Base-by-base conservation (phyloP, 2,113 vertebrate species). In the Plecturocebus donacophilus region DNA sequence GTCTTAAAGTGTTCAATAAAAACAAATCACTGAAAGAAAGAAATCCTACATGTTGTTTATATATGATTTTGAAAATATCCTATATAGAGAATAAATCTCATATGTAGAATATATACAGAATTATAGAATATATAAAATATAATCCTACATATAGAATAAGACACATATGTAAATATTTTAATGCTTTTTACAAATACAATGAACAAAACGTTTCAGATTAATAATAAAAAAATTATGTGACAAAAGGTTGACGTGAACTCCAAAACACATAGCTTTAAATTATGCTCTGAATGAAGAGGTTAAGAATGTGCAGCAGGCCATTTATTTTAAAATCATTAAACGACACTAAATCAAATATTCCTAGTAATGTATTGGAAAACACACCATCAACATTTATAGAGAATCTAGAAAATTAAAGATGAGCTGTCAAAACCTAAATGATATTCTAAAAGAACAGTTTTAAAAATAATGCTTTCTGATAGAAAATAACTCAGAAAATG, bases 371-470 rank as follows among this genome's bases (percentile, higher is more conserved):
- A 6, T 20, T 68, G 64, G 11, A 75, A 95, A 71, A 83, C 0
- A 84, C n/a, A 85, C 75, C 12, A 20, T 68, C 32, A 40, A 10
- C 13, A 25, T 82, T 96, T 80, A 89, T 61, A 90, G 27, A 32
- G 47, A 85, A 95, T 83, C 40, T 90, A 92, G 92, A 93, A 91
- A 91, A 70, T 89, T 64, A 97, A 76, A 40, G 52, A 52, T 42
- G 75, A 85, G 6, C 75, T 94, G 35, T 87, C 82, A 87, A 80
- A 76, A 14, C 30, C 54, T 58, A 27, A 71, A 68, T 85, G 82
- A 94, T 92, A 89, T 83, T 92, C 27, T 80, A 45, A 93, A 86
- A n/a, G 19, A 68, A 56, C 8, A 86, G 86, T 86, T 93, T 94
- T 71, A 1, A 88, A 96, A 94, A 89, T 86, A 79, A 92, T n/a